Conservation (phyloP, 2,888 invertebrate genomes). For the Dusona sp. region DNA sequence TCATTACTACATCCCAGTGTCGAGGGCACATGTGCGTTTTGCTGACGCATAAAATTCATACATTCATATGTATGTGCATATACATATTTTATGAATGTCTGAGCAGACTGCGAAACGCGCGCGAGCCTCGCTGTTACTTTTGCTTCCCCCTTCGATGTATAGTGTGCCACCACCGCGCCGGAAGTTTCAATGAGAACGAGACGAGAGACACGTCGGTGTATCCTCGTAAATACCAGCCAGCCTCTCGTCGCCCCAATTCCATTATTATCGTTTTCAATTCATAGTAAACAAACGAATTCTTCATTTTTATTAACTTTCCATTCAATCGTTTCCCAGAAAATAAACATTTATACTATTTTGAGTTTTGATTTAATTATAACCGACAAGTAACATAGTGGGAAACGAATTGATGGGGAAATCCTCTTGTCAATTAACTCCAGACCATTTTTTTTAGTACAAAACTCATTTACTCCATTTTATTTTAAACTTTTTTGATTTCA, state of each 20-base stretch:
- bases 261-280: background rate
- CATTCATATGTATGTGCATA: slow-evolving; percentile 6
- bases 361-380: background rate
- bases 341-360: background rate
- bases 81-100: slow-evolving; percentile 47
- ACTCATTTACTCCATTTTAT: too few species aligned
- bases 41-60: slow-evolving; percentile 60
- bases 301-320: too few species aligned
- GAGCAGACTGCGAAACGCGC: slow-evolving; percentile 52
- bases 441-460: too few species aligned
- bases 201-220: slow-evolving; percentile 72
- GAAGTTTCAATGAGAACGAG: slow-evolving; percentile 81
- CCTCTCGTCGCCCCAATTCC: slow-evolving; percentile 37
- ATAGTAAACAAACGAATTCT: background rate
- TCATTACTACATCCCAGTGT: slow-evolving; percentile 63
- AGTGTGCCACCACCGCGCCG: slow-evolving; percentile 71
- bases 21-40: slow-evolving; percentile 58
- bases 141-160: slow-evolving; percentile 63
- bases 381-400: background rate
- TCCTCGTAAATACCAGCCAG: slow-evolving; percentile 76
- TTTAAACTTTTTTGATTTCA: too few species aligned
- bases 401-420: background rate
- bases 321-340: too few species aligned
- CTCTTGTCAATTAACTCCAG: too few species aligned
- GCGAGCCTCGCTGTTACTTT: slow-evolving; percentile 31